These are phyloP conservation scores for Lerema accius DNA, from an alignment of 1,140 invertebrate genomes.

Conservation along the genomic window DNA sequence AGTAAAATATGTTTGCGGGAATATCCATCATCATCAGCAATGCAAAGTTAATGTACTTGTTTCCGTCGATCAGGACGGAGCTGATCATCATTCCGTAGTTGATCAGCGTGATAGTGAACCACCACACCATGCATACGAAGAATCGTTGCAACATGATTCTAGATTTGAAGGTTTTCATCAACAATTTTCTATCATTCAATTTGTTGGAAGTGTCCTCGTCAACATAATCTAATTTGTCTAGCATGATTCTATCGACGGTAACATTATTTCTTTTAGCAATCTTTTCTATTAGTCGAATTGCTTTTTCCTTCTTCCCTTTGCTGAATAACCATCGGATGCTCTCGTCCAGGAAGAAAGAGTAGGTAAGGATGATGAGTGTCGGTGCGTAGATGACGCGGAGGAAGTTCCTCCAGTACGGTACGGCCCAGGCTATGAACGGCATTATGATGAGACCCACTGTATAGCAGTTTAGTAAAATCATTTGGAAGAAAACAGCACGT, in stretches of 20 bases:
- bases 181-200: slow-evolving; percentile 50
- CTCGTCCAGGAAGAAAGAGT: slow-evolving; percentile 71
- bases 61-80: slow-evolving; percentile 88
- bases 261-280: slow-evolving; percentile 64
- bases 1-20: slow-evolving; percentile 87
- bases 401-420: slow-evolving; percentile 72
- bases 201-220: slow-evolving; percentile 49
- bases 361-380: slow-evolving; percentile 62
- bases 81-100: slow-evolving; percentile 93
- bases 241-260: slow-evolving; percentile 47
- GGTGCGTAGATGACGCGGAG: slow-evolving; percentile 71
- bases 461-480: slow-evolving; percentile 71
- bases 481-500: slow-evolving; percentile 63
- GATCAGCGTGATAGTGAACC: slow-evolving; percentile 89
- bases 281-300: slow-evolving; percentile 61
- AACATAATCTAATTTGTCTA: slow-evolving; percentile 58
- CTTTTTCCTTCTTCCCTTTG: slow-evolving; percentile 73
- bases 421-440: slow-evolving; percentile 68
- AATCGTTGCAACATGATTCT: slow-evolving; percentile 70
- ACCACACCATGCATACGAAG: slow-evolving; percentile 87
- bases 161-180: slow-evolving; percentile 68
- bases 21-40: slow-evolving; percentile 87
- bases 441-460: slow-evolving; percentile 66
- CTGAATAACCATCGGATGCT: slow-evolving; percentile 87
- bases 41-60: slow-evolving; percentile 88